Evolutionary conservation across 2,113 vertebrate genomes (phyloP), one percentile per base, ranked within the genome.

Genomic region (Anthoscopus minutus): DNA sequence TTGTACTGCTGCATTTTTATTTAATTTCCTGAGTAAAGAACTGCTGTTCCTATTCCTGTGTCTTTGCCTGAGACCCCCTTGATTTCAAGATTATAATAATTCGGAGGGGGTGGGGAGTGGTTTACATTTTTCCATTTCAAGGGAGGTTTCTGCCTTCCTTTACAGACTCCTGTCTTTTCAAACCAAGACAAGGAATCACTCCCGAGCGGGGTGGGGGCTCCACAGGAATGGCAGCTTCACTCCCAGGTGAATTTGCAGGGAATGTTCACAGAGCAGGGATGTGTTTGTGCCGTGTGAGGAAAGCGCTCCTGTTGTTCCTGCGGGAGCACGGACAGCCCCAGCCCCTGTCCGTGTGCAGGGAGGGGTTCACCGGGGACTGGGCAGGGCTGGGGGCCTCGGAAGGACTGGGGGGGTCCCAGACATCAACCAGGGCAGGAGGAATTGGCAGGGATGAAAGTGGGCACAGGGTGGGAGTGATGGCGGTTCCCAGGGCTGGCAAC

Each of bases 251-350:
- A 25, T 66, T 17, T n/a, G 13, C 21, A 16, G 74, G 47, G 44
- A 80, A 37, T 23, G 42, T 50, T 58, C 20, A 4, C 2, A 24
- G 42, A 1, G 42, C 24, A 17, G 8, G 8, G 22, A 10, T 16
- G n/a, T 0, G 6, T n/a, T 56, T 18, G 20, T 81, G 54, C 28
- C 28, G 37, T 28, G 27, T 1, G 27, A 50, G 66, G 48, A 13
- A 42, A 35, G 79, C 2, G 4, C 16, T 73, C 6, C 3, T 23
- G 18, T 4, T 33, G 23, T 18, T n/a, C 3, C 0, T 6, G n/a
- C 4, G 23, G 27, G 37, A 20, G 15, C 14, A 62, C 37, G 38
- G 50, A 47, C 5, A 4, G 15, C 24, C 35, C 51, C 5, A 15
- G 35, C 11, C 45, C 69, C 64, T 42, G 7, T 14, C 13, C 35